Evolutionary conservation across 1,140 invertebrate species (phyloP).

Genomic region (Pseudachorutes palmiensis): DNA sequence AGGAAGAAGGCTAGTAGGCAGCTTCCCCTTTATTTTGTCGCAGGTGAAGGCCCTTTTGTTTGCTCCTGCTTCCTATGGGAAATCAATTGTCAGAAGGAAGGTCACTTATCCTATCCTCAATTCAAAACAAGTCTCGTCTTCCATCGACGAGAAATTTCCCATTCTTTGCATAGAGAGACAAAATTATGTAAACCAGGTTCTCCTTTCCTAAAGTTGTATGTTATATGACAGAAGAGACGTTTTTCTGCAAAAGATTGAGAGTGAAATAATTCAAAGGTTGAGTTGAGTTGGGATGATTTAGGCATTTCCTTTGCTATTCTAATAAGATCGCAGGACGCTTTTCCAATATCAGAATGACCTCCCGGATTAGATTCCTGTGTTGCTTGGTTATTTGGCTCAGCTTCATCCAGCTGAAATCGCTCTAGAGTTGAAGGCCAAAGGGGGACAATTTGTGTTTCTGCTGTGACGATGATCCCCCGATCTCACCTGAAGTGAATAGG

Average conservation of each 20-base stretch:
- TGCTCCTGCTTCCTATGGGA: background rate
- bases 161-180: background rate
- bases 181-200: conserved; percentile 10
- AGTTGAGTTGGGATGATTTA: background rate
- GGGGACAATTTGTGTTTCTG: background rate
- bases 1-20: background rate
- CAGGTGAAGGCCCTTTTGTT: conserved; percentile 4
- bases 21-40: background rate
- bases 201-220: no score
- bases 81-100: background rate
- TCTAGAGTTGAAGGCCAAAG: background rate
- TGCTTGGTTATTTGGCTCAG: background rate
- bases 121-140: conserved; percentile 2
- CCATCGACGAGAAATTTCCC: no score
- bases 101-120: conserved; percentile 12
- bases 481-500: no score
- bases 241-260: no score
- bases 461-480: background rate
- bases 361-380: background rate
- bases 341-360: no score
- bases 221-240: no score
- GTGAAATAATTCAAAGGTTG: background rate
- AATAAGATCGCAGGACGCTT: no score
- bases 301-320: no score
- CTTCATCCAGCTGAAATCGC: background rate